A percentile compares a stretch with the other conserved stretches of the same genome.
phyloP scores from a whole-genome alignment of 2,113 vertebrate genomes.

The Labrus mixtus region DNA sequence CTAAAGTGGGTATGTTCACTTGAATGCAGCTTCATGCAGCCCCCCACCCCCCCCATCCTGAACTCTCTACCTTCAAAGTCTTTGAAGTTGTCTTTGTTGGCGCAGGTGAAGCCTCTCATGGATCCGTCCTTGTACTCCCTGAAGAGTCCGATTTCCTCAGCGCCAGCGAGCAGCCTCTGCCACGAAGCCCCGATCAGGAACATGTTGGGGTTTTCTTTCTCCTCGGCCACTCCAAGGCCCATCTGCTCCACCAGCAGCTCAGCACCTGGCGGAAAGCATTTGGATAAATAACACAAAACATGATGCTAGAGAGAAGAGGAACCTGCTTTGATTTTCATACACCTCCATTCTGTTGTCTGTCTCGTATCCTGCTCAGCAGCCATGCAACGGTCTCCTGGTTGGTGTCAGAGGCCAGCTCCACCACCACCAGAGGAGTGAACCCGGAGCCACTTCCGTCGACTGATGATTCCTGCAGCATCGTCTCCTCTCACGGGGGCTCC shows the following conservation, averaged over 20 bases:
- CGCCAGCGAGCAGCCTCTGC: constrained; percentile 88
- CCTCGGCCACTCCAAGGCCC: constrained; percentile 60
- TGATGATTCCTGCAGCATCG: constrained; percentile 83
- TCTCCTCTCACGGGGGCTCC: constrained; percentile 47
- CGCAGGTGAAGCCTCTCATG: constrained; percentile 91
- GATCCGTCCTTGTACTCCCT: constrained; percentile 92
- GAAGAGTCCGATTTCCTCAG: constrained; percentile 92
- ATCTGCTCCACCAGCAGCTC: constrained; percentile 90
- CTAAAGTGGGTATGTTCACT: too few species aligned
- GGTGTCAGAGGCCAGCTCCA: constrained; percentile 89
- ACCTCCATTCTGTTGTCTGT: constrained; percentile 91
- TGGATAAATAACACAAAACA: not conserved
- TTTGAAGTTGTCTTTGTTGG: constrained; percentile 89
- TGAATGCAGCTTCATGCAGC: not conserved
- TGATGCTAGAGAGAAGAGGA: not conserved
- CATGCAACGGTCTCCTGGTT: constrained; percentile 89
- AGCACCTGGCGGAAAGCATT: constrained; percentile 82
- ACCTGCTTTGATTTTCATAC: not conserved
- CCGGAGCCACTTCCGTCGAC: constrained; percentile 69
- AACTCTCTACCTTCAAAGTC: constrained; percentile 86
- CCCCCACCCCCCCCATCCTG: too few species aligned
- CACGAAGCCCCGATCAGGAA: constrained; percentile 90
- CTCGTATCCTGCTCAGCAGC: constrained; percentile 89
- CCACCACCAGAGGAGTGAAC: constrained; percentile 90
- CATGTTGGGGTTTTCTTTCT: constrained; percentile 84